phyloP scores from a whole-genome alignment of 2,888 invertebrate species.

The Amblyteles armatorius region DNA sequence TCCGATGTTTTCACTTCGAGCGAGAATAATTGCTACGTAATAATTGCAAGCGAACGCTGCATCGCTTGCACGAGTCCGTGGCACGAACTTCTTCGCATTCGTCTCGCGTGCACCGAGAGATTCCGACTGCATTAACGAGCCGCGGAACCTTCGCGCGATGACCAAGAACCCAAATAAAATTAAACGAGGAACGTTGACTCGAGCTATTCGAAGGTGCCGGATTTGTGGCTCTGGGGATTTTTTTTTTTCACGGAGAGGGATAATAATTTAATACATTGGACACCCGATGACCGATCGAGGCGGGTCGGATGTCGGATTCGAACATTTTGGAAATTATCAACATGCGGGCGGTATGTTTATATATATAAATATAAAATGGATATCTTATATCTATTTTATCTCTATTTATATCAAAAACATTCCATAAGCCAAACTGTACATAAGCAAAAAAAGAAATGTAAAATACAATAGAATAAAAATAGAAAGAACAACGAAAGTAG shows the following conservation, averaged over 20 bases:
- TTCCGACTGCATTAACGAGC: constrained; percentile 34
- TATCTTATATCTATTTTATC: no score
- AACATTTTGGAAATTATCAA: no score
- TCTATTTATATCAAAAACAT: no score
- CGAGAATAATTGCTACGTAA: constrained; percentile 55
- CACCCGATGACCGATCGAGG: no score
- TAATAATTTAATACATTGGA: constrained; percentile 23
- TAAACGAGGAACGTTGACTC: constrained; percentile 4
- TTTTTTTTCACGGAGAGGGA: constrained; percentile 10
- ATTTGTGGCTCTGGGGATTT: background rate
- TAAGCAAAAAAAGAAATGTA: no score
- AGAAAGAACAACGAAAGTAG: no score
- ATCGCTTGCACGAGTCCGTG: constrained; percentile 7
- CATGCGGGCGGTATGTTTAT: no score
- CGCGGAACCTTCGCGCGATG: constrained; percentile 26
- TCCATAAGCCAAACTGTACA: no score
- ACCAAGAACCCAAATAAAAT: constrained; percentile 11
- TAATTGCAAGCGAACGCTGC: constrained; percentile 49
- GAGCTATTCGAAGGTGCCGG: background rate
- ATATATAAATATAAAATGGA: no score
- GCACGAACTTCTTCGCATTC: constrained; percentile 33
- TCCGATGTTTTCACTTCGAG: constrained; percentile 46
- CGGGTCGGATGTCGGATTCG: no score
- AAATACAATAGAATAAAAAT: no score
- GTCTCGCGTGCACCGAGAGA: constrained; percentile 49